phyloP scores from a whole-genome alignment of 2,113 vertebrate genomes.

The Etia nguti region DNA sequence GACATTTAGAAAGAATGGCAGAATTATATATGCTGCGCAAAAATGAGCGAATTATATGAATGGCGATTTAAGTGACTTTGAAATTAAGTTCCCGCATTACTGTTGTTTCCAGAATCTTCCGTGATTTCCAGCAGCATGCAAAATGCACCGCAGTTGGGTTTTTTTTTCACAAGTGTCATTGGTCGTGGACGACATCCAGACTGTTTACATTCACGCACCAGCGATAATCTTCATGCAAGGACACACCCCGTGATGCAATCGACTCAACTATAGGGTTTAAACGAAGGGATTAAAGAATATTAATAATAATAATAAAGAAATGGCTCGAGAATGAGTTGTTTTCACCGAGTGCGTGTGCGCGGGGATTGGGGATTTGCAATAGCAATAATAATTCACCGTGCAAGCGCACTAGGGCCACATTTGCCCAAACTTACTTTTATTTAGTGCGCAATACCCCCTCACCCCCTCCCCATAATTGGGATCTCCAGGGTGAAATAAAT shows the following conservation, averaged over 20 bases:
- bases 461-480: neutral
- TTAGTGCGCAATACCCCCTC: neutral
- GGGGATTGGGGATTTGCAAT: neutral
- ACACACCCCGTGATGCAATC: constrained; percentile 26
- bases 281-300: neutral
- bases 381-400: neutral
- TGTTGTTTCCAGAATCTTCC: neutral
- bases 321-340: neutral
- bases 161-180: neutral
- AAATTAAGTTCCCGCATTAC: neutral
- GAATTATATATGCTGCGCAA: neutral
- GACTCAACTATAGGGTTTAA: neutral
- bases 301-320: neutral
- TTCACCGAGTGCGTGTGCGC: neutral
- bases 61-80: neutral
- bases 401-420: neutral
- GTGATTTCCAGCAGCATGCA: too few relatives aligned
- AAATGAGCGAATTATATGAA: neutral
- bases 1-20: neutral
- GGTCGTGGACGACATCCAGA: neutral
- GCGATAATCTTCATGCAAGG: neutral
- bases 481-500: neutral
- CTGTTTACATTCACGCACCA: constrained; percentile 27
- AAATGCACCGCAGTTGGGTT: neutral
- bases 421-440: neutral